phyloP scores from a whole-genome alignment of 1,140 invertebrate genomes.

The Meloidogyne exigua region DNA sequence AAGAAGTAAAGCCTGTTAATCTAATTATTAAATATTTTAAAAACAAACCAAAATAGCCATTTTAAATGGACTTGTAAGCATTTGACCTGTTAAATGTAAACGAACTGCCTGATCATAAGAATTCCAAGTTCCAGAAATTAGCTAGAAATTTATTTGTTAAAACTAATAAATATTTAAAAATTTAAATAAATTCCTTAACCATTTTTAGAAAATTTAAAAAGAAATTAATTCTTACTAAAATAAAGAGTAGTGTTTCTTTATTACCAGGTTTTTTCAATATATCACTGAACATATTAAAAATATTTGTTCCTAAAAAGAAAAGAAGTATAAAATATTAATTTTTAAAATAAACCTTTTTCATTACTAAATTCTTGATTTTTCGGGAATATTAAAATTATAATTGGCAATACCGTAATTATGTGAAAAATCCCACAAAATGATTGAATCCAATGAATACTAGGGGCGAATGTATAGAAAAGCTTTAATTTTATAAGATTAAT shows the following conservation, averaged over 20 bases:
- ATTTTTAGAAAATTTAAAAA: no score
- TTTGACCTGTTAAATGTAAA: slow-evolving; percentile 37
- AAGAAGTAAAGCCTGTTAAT: slow-evolving; percentile 33
- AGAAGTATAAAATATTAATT: background rate
- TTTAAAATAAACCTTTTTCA: slow-evolving; percentile 7
- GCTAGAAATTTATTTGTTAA: background rate
- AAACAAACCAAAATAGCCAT: slow-evolving; percentile 35
- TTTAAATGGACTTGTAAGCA: slow-evolving; percentile 41
- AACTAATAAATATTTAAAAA: no score
- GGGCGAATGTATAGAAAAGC: slow-evolving; percentile 39
- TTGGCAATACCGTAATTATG: slow-evolving; percentile 34
- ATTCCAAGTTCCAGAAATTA: slow-evolving; percentile 41
- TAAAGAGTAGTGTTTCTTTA: background rate
- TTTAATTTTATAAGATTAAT: background rate
- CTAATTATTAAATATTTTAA: background rate
- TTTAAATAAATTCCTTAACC: no score
- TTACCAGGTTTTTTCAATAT: slow-evolving; percentile 2
- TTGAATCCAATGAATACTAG: slow-evolving; percentile 39
- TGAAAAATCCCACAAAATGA: slow-evolving; percentile 37
- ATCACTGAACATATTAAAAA: slow-evolving; percentile 1
- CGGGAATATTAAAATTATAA: slow-evolving; percentile 37
- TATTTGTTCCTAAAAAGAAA: background rate
- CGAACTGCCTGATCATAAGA: slow-evolving; percentile 48
- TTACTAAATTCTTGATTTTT: slow-evolving; percentile 30
- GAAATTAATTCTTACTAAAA: background rate